These are phyloP conservation scores for Vollenhovia emeryi DNA, from an alignment of 1,140 invertebrate species.

Conservation along the genomic window DNA sequence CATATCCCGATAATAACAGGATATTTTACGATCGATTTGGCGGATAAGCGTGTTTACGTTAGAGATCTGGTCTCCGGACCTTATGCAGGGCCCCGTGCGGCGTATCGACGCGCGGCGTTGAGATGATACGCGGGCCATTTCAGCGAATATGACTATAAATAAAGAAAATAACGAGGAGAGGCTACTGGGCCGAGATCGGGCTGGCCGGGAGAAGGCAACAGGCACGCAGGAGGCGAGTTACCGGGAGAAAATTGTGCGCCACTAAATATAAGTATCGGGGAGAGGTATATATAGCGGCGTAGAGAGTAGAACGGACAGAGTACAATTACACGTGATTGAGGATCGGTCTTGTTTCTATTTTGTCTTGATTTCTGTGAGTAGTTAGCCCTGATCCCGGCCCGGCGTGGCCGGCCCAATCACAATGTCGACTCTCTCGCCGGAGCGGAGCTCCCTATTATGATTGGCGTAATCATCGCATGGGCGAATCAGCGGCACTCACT, in stretches of 20 bases:
- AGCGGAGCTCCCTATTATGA: constrained; percentile 60
- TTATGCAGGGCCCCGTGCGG: constrained; percentile 26
- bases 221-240: constrained; percentile 32
- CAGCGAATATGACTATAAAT: constrained; percentile 58
- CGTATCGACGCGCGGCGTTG: constrained; percentile 32
- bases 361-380: constrained; percentile 66
- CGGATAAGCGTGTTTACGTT: constrained; percentile 58
- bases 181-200: constrained; percentile 19
- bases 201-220: background rate
- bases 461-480: constrained; percentile 67
- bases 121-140: constrained; percentile 51
- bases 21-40: constrained; percentile 59
- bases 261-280: constrained; percentile 60
- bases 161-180: constrained; percentile 53
- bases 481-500: constrained; percentile 59
- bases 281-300: constrained; percentile 32
- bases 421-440: constrained; percentile 37
- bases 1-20: constrained; percentile 56
- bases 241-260: constrained; percentile 60
- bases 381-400: constrained; percentile 62
- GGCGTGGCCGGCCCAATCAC: constrained; percentile 59
- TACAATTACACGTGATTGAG: constrained; percentile 72
- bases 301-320: constrained; percentile 60
- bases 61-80: constrained; percentile 52
- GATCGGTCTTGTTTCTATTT: constrained; percentile 69